Evolutionary conservation across 2,888 invertebrate genomes (phyloP), one percentile per base, ranked within the genome.

Genomic region (Rapana venosa): DNA sequence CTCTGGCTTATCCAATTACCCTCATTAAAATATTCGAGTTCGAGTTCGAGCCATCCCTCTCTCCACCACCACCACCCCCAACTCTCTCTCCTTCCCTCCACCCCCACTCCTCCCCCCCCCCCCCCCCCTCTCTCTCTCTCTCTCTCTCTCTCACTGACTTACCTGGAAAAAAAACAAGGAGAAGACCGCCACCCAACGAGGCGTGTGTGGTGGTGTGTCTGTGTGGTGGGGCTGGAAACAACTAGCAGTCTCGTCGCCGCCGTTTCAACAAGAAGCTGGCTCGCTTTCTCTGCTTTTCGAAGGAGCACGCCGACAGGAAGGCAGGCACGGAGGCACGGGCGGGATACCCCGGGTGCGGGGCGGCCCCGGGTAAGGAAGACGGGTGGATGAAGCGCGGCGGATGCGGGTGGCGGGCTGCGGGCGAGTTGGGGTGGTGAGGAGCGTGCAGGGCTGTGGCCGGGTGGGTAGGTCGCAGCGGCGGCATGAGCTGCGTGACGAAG

Each of bases 401-500:
- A 5, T n/a, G 15, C 13, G 35, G 87, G 66, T 66, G 84, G 32
- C 58, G 87, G 56, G 83, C 66, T n/a, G 32, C n/a, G 70, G n/a
- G 30, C 6, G 74, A 30, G 36, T 32, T 61, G 77, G 70, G 56
- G 35, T 47, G 74, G n/a, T n/a, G n/a, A 26, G 70, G 30, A 13
- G 77, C 30, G n/a, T 13, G 30, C 36, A 17, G 47, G 66, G 66
- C 17, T 56, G 22, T 26, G 8, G 70, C 35, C 36, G 70, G 47
- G 74, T 32, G 87, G 30, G n/a, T 84, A 35, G 77, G 79, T 35
- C 58, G 84, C 35, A 17, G 87, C 90, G 56, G 77, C 6, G 87
- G 89, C 93, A 93, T 93, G 92, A 93, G 90, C 87, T 92, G 92
- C 35, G 87, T 90, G 35, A 92, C 93, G 88, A 93, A 93, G 22